Evolutionary conservation across 1,140 invertebrate species (phyloP), one percentile per base, ranked within the genome.

Genomic region (Drosophila gunungcola): DNA sequence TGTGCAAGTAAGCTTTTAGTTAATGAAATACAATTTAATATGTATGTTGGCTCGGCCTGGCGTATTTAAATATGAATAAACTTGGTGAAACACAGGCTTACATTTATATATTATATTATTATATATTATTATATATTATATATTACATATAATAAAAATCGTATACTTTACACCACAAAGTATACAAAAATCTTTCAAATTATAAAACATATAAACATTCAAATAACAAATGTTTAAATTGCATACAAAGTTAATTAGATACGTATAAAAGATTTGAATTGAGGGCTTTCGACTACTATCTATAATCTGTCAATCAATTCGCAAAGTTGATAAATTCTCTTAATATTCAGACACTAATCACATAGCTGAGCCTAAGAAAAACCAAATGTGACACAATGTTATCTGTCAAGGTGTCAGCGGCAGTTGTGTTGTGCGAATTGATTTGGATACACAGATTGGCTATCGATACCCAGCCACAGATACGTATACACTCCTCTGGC

Each of bases 381-480:
- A 57, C 65, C 68, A 43, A 70, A 80, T 61, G 68, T 60, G 74
- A 75, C 78, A 74, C 67, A 69, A 64, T 76, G 86, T 83, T 79
- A 88, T 88, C 83, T 89, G 79, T 88, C 83, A 83, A 88, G 67
- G 72, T 86, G 83, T 86, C 83, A 77, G 72, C 63, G 57, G 69
- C 77, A 80, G 69, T 69, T 89, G 83, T 83, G 79, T 73, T 89
- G 84, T 83, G 84, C 62, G 74, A 73, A 53, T 85, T 60, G 77
- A 80, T 75, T 77, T 70, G 46, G 54, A 65, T 58, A 76, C 69
- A 46, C 29, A 72, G 72, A 88, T 86, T 57, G 67, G 45, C 67
- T 54, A 70, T 67, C 69, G 69, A 83, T 52, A 70, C 43, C 46
- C 29, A 27, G 16, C 45, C 42, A 34, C 16, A 51, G 45, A 34